phyloP scores from a whole-genome alignment of 2,113 vertebrate species.

The Lampris incognitus region DNA sequence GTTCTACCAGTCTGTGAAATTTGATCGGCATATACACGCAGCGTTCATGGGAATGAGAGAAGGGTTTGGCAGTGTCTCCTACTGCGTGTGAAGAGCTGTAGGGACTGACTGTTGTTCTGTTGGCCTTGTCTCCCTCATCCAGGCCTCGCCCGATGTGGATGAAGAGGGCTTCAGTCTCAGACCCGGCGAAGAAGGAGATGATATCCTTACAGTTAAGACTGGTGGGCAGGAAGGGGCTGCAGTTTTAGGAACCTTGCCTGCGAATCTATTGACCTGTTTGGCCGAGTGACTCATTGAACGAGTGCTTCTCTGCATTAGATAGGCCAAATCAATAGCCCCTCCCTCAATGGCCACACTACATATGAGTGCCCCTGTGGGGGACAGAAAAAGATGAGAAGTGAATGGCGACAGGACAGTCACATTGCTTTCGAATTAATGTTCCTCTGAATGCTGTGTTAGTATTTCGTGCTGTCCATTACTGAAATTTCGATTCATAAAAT shows the following conservation, averaged over 20 bases:
- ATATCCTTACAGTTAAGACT: slow-evolving; percentile 89
- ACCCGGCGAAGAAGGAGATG: slow-evolving; percentile 89
- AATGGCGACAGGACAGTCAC: not conserved
- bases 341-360: slow-evolving; percentile 5
- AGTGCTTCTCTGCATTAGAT: slow-evolving; percentile 50
- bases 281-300: slow-evolving; percentile 48
- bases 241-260: slow-evolving; percentile 27
- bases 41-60: not conserved
- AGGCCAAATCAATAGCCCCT: slow-evolving; percentile 52
- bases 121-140: slow-evolving; percentile 19
- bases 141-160: slow-evolving; percentile 96
- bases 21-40: slow-evolving; percentile 30
- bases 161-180: slow-evolving; percentile 97
- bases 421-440: slow-evolving; percentile 7
- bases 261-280: slow-evolving; percentile 55
- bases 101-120: not conserved
- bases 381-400: not conserved
- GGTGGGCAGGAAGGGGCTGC: not conserved
- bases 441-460: too few relatives aligned
- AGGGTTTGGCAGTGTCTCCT: slow-evolving; percentile 1
- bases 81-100: slow-evolving; percentile 1
- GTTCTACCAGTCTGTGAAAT: slow-evolving; percentile 53
- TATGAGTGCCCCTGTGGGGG: slow-evolving; percentile 8
- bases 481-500: too few relatives aligned
- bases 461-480: too few relatives aligned